Evolutionary conservation across 2,888 invertebrate species (phyloP).

Genomic region (Lamellibrachia columna): DNA sequence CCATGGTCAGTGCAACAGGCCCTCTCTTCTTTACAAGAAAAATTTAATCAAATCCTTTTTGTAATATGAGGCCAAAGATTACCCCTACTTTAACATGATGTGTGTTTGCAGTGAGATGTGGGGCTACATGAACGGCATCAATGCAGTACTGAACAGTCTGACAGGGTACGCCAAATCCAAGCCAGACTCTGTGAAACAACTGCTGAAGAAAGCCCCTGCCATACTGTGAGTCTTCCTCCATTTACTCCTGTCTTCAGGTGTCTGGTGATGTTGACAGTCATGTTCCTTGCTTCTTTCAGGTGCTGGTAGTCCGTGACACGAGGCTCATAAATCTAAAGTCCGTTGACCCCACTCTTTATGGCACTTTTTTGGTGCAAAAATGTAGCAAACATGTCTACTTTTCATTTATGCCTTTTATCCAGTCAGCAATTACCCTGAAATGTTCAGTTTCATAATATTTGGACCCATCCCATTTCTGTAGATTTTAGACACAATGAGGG

Average conservation of each 20-base stretch:
- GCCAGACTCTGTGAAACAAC: slow-evolving; percentile 56
- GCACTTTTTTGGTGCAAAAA: too few relatives aligned
- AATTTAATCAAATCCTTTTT: too few relatives aligned
- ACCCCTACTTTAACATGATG: neutral
- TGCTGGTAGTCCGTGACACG: neutral
- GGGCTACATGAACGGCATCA: slow-evolving; percentile 56
- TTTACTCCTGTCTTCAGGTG: neutral
- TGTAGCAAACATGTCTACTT: too few relatives aligned
- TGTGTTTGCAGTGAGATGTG: slow-evolving; percentile 52
- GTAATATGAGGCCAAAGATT: neutral
- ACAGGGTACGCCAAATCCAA: slow-evolving; percentile 58
- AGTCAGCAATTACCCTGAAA: too few relatives aligned
- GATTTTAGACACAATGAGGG: too few relatives aligned
- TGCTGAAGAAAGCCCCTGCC: slow-evolving; percentile 57
- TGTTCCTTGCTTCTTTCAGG: neutral
- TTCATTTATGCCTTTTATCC: too few relatives aligned
- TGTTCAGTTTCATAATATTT: too few relatives aligned
- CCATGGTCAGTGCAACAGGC: too few relatives aligned
- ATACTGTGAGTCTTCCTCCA: slow-evolving; percentile 46
- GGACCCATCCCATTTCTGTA: too few relatives aligned
- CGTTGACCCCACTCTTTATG: too few relatives aligned
- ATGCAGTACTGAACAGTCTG: slow-evolving; percentile 56
- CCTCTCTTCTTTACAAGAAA: too few relatives aligned
- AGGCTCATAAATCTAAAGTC: too few relatives aligned
- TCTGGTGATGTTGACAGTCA: neutral